Percentiles rank a stretch among this genome's conserved stretches.
Conservation (phyloP, 2,888 invertebrate species). For the Drosophila subquinaria region DNA sequence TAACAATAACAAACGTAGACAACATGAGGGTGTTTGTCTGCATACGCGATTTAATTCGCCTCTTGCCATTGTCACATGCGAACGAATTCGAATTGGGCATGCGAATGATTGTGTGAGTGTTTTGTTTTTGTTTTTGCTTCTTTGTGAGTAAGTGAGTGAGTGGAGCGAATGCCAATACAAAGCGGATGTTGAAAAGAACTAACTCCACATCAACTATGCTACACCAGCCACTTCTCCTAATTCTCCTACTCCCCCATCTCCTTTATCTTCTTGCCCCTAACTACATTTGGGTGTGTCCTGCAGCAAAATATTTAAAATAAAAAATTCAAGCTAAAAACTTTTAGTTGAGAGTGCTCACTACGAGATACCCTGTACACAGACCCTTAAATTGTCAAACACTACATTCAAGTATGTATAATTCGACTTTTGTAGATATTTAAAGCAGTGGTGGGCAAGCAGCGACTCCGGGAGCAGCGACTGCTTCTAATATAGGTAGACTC, state of each 20-base stretch:
- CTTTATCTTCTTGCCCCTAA: neutral
- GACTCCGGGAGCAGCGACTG: too few species aligned
- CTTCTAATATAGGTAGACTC: too few species aligned
- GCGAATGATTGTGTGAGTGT: slow-evolving; percentile 8
- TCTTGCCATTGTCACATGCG: slow-evolving; percentile 61
- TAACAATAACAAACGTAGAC: slow-evolving; percentile 26
- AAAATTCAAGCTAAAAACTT: neutral
- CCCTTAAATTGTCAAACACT: neutral
- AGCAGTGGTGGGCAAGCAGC: too few species aligned
- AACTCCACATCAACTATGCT: slow-evolving; percentile 20
- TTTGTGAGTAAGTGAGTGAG: slow-evolving; percentile 34
- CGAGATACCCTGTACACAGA: slow-evolving; percentile 9
- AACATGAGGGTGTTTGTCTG: slow-evolving; percentile 70
- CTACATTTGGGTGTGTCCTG: slow-evolving; percentile 60
- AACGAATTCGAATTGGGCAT: slow-evolving; percentile 31
- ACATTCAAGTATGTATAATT: too few species aligned
- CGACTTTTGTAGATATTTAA: too few species aligned
- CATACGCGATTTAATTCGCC: slow-evolving; percentile 65
- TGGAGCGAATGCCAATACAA: slow-evolving; percentile 48
- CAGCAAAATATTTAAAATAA: slow-evolving; percentile 21
- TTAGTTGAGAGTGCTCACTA: neutral
- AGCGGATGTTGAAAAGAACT: slow-evolving; percentile 52
- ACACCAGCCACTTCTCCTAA: slow-evolving; percentile 1
- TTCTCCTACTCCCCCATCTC: neutral
- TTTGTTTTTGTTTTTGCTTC: neutral